Evolutionary conservation across 2,113 vertebrate species (phyloP).

Genomic region (Muntiacus reevesi): DNA sequence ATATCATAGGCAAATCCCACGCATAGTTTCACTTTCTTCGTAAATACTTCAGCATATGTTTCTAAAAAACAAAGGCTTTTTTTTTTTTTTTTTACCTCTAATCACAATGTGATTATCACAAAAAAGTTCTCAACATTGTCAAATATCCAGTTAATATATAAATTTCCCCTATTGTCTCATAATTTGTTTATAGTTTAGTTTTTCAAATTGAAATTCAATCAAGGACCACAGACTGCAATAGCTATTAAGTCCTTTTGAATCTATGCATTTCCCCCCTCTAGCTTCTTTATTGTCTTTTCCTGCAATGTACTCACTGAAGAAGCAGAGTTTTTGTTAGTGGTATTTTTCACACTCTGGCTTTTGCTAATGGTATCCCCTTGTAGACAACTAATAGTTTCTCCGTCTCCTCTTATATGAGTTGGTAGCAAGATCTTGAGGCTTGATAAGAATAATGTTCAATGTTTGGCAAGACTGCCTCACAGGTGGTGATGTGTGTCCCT

Average conservation of each 20-base stretch:
- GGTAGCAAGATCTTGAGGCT: not conserved
- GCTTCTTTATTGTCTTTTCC: not conserved
- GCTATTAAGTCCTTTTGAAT: not conserved
- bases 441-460: not conserved
- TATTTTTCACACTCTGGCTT: not conserved
- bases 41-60: not conserved
- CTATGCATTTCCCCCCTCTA: not conserved
- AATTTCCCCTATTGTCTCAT: not conserved
- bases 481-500: not conserved
- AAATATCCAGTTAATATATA: not conserved
- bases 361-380: not conserved
- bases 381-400: not conserved
- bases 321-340: not conserved
- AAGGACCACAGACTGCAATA: not conserved
- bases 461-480: not conserved
- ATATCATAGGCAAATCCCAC: not conserved
- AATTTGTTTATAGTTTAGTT: not conserved
- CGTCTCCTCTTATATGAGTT: not conserved
- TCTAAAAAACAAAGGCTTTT: not conserved
- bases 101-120: not conserved
- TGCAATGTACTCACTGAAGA: not conserved
- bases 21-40: not conserved
- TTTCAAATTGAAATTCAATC: not conserved
- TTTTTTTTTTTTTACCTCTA: not conserved
- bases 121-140: not conserved